Evolutionary conservation across 2,113 vertebrate species (phyloP).

Genomic region (Hippocampus abdominalis): DNA sequence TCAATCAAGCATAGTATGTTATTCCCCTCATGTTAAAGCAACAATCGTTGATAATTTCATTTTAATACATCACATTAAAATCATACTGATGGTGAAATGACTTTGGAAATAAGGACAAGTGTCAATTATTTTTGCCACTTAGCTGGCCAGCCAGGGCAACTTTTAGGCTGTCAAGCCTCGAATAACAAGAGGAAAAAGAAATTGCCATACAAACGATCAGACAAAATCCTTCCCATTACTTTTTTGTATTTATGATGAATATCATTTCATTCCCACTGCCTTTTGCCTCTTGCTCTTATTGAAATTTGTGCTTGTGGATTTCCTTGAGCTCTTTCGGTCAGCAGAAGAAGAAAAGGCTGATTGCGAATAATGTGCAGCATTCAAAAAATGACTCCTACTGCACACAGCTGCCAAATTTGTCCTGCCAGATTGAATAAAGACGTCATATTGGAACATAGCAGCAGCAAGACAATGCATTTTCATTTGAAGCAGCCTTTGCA

Average conservation of each 20-base stretch:
- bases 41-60: neutral
- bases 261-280: neutral
- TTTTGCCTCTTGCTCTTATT: neutral
- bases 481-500: conserved; percentile 38
- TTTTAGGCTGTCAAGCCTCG: no score
- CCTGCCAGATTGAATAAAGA: conserved; percentile 21
- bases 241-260: neutral
- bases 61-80: neutral
- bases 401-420: conserved; percentile 16
- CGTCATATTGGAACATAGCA: conserved; percentile 13
- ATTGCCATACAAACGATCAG: no score
- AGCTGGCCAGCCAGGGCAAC: no score
- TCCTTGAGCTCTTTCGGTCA: no score
- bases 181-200: no score
- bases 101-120: neutral
- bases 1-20: neutral
- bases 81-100: neutral
- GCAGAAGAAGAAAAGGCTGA: neutral
- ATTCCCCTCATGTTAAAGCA: neutral
- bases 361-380: neutral
- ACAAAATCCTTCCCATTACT: no score
- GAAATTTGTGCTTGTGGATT: no score
- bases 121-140: neutral
- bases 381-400: neutral
- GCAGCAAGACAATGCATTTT: conserved; percentile 11